phyloP scores from a whole-genome alignment of 2,797 vertebrate genomes.

The Sternarchorhynchus goeldii region DNA sequence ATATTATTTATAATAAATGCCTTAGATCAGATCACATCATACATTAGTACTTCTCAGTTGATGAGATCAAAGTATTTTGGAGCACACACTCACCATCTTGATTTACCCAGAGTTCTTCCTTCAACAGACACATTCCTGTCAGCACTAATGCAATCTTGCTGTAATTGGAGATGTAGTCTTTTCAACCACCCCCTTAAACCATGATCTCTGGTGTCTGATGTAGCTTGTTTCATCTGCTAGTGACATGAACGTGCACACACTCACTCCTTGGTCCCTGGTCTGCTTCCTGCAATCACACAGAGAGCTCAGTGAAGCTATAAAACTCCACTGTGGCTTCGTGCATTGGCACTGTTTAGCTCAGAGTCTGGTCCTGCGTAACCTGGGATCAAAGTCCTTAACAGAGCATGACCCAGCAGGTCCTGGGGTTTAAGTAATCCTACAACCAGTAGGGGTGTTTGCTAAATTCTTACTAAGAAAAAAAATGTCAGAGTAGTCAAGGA shows the following conservation, averaged over 20 bases:
- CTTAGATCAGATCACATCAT: not conserved
- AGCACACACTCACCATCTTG: not conserved
- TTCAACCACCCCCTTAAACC: not conserved
- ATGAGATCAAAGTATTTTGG: not conserved
- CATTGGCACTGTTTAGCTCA: not conserved
- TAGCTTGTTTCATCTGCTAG: slow-evolving; percentile 7
- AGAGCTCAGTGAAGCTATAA: slow-evolving; percentile 8
- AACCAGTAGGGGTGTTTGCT: slow-evolving; percentile 32
- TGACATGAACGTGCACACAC: not conserved
- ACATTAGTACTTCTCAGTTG: not conserved
- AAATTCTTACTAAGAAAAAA: slow-evolving; percentile 5
- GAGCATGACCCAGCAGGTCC: not conserved
- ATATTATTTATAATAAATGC: not conserved
- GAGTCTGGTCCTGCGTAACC: not conserved
- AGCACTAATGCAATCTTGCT: not conserved
- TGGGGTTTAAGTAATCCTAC: not conserved
- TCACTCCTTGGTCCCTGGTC: too few species aligned
- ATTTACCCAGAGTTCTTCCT: not conserved
- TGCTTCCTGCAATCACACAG: too few species aligned
- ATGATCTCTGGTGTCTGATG: slow-evolving; percentile 5
- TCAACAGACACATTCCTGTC: not conserved
- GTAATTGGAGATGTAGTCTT: not conserved
- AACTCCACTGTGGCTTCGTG: not conserved
- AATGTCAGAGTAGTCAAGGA: not conserved
- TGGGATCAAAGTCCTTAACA: not conserved